Evolutionary conservation across 2,113 vertebrate genomes (phyloP).

Genomic region (Ciconia maguari): DNA sequence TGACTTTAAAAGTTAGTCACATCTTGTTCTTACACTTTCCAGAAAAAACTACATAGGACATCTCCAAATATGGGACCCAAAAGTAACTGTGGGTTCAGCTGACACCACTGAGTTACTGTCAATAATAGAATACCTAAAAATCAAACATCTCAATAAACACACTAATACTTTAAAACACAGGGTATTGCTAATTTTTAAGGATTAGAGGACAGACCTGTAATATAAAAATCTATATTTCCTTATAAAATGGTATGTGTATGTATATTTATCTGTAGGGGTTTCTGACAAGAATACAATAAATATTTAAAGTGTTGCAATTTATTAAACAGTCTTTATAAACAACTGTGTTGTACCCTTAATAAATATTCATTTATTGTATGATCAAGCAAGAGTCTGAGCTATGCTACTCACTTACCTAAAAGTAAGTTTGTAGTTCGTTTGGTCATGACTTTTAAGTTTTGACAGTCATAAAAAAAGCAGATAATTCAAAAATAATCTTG

Average conservation of each 20-base stretch:
- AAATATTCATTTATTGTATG: not conserved
- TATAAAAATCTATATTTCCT: not conserved
- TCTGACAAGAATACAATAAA: not conserved
- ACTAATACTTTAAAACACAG: not conserved
- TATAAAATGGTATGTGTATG: accelerated
- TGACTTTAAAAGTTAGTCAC: not conserved
- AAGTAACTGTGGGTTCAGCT: not conserved
- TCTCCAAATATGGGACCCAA: not conserved
- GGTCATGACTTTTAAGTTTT: not conserved
- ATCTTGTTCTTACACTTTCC: not conserved
- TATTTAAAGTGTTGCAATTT: not conserved
- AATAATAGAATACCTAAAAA: not conserved
- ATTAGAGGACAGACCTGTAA: not conserved
- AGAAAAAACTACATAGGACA: not conserved
- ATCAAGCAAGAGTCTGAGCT: not conserved
- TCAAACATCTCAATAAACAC: not conserved
- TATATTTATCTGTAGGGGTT: not conserved
- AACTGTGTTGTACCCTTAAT: not conserved
- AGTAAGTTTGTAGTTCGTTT: not conserved
- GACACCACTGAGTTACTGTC: not conserved
- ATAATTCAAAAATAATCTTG: not conserved
- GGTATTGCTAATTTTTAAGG: not conserved
- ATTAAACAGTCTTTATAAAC: not conserved
- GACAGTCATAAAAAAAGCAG: not conserved
- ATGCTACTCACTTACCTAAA: not conserved